These are phyloP conservation scores for Speoplatyrhinus poulsoni DNA, from an alignment of 2,113 vertebrate species.

Conservation along the genomic window DNA sequence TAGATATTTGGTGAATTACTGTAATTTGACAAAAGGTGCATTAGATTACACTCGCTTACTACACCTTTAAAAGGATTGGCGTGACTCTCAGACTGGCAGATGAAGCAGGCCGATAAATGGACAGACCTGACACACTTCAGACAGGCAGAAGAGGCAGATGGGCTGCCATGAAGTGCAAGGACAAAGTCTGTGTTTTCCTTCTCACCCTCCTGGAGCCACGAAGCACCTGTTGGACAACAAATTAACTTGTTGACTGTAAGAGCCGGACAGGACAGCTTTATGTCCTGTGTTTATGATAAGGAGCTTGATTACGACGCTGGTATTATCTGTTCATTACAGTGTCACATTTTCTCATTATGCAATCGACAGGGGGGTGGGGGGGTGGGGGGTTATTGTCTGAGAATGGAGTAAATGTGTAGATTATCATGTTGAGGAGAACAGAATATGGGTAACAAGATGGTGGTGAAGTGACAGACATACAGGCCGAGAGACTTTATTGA, in stretches of 20 bases:
- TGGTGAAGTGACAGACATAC: background rate
- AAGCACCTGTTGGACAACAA: conserved; percentile 74
- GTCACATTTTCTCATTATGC: conserved; percentile 14
- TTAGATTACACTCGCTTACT: no score
- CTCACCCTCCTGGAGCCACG: conserved; percentile 20
- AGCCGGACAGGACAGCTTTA: conserved; percentile 63
- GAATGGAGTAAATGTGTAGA: background rate
- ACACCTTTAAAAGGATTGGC: no score
- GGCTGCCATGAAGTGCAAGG: conserved; percentile 53
- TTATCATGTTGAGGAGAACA: background rate
- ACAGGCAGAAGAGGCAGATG: conserved; percentile 2
- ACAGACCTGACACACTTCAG: no score
- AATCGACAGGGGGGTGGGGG: conserved; percentile 7
- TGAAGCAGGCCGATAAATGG: no score
- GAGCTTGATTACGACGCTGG: conserved; percentile 39
- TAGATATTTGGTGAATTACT: no score
- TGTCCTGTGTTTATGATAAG: conserved; percentile 41
- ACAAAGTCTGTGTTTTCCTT: conserved; percentile 47
- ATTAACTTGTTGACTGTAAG: conserved; percentile 66
- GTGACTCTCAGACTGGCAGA: no score
- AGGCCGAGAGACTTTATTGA: background rate
- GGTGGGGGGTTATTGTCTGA: conserved; percentile 40
- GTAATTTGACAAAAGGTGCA: no score
- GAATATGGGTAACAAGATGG: background rate
- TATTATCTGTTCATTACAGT: conserved; percentile 48